Evolutionary conservation across 1,140 invertebrate species (phyloP), one percentile per base, ranked within the genome.

Genomic region (Muscidifurax raptorellus): DNA sequence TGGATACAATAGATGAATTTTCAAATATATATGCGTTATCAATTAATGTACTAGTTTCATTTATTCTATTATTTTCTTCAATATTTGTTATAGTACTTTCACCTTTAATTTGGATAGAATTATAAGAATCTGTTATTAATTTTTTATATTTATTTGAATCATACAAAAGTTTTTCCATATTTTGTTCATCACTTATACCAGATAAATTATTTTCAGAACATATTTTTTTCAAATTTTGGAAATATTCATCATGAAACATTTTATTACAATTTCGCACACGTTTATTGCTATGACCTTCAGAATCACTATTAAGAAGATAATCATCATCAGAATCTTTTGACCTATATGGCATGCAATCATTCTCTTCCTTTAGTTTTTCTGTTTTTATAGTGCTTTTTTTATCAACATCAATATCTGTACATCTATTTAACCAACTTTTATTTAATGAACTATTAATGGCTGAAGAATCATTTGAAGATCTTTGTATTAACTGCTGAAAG

Each of bases 241-340:
- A 75, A 67, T 79, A 28, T 32, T 18, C 27, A 71, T 80, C 59
- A 40, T 27, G 0, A 0, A 82, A 25, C 59, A 47, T 64, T 27
- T 86, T 86, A 13, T 83, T 89, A 2, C 87, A 88, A 83, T 92
- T 92, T 87, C 91, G 86, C 12, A 90, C 87, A 47, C 91, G 89
- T 81, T 92, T 93, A n/a, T 85, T 90, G n/a, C 79, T 72, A 25
- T 92, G 91, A 32, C 94, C 94, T 89, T 96, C 95, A 52, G 95
- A 95, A 90, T 96, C 95, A 92, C 95, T 95, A 82, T 94, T 95
- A 89, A 94, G 95, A 74, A 96, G 93, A 92, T 94, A 94, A 89
- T 96, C 95, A 82, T 92, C 95, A 83, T 92, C 92, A 76, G 91
- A 89, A 15, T 93, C 91, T 0, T 90, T 90, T n/a, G 74, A 67